Evolutionary conservation across 2,888 invertebrate genomes (phyloP).

Genomic region (Nephrotoma guestfalica): DNA sequence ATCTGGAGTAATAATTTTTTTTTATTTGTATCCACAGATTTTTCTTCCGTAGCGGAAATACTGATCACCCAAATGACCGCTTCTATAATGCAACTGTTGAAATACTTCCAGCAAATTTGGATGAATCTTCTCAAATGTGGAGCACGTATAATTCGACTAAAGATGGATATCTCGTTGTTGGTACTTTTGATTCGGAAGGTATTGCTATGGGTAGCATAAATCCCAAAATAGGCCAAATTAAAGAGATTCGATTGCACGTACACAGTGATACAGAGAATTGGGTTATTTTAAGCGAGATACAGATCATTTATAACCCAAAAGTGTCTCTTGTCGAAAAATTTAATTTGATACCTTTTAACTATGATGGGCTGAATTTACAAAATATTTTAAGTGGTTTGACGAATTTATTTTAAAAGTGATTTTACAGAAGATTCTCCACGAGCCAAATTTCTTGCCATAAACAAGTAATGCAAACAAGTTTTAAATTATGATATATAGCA

Average conservation of each 20-base stretch:
- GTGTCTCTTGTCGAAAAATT: too few relatives aligned
- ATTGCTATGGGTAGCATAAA: conserved; percentile 58
- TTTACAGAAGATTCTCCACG: too few relatives aligned
- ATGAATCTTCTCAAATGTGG: conserved; percentile 33
- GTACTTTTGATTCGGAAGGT: conserved; percentile 66
- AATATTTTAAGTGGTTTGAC: too few relatives aligned
- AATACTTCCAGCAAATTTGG: conserved; percentile 42
- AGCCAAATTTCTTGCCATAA: too few relatives aligned
- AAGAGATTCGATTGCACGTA: conserved; percentile 60
- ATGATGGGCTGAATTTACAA: too few relatives aligned
- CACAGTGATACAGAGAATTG: conserved; percentile 71
- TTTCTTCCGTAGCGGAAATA: conserved; percentile 75
- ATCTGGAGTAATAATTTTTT: background rate
- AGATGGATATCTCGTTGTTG: conserved; percentile 55
- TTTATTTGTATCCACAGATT: conserved; percentile 38
- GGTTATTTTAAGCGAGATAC: conserved; percentile 83
- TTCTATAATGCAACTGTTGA: conserved; percentile 80
- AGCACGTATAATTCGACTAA: conserved; percentile 44
- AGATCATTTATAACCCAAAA: too few relatives aligned
- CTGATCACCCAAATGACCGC: conserved; percentile 76
- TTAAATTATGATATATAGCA: too few relatives aligned
- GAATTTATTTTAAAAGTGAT: too few relatives aligned
- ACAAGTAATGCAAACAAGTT: too few relatives aligned
- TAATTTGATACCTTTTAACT: too few relatives aligned
- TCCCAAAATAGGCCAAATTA: conserved; percentile 49